phyloP scores from a whole-genome alignment of 2,113 vertebrate genomes.

The Promerops cafer region DNA sequence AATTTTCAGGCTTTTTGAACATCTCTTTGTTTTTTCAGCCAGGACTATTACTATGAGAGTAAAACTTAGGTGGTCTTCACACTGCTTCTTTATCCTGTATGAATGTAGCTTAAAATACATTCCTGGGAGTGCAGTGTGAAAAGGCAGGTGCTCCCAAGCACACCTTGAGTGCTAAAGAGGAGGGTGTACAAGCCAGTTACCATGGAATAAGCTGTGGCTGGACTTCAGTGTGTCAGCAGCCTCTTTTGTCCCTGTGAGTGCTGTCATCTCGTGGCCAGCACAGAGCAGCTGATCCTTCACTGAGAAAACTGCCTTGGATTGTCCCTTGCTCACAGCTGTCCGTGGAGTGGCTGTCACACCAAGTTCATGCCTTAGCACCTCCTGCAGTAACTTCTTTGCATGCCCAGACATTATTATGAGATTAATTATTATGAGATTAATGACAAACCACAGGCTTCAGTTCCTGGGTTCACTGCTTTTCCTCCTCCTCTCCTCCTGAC shows the following conservation, averaged over 20 bases:
- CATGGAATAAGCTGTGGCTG: not conserved
- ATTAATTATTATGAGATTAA: not conserved
- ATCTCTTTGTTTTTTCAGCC: constrained; percentile 10
- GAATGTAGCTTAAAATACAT: constrained; percentile 9
- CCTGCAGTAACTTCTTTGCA: not conserved
- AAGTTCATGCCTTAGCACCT: not conserved
- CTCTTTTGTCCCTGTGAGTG: not conserved
- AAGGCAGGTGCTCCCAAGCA: constrained; percentile 14
- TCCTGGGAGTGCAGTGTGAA: constrained; percentile 14
- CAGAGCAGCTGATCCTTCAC: not conserved
- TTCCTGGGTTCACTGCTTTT: not conserved
- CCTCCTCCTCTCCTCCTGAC: not conserved
- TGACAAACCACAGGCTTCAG: not conserved
- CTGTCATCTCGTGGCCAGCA: not conserved
- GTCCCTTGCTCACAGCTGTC: not conserved
- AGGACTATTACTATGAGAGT: not conserved
- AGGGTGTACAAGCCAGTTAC: not conserved
- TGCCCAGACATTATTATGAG: not conserved
- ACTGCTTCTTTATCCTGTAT: not conserved
- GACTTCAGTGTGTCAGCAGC: not conserved
- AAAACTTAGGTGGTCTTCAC: not conserved
- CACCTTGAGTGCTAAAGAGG: not conserved
- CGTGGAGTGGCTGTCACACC: not conserved
- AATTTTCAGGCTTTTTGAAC: not conserved
- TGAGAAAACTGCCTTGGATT: not conserved